These are phyloP conservation scores for Augochlora pura DNA, from an alignment of 1,140 invertebrate genomes.

Conservation along the genomic window DNA sequence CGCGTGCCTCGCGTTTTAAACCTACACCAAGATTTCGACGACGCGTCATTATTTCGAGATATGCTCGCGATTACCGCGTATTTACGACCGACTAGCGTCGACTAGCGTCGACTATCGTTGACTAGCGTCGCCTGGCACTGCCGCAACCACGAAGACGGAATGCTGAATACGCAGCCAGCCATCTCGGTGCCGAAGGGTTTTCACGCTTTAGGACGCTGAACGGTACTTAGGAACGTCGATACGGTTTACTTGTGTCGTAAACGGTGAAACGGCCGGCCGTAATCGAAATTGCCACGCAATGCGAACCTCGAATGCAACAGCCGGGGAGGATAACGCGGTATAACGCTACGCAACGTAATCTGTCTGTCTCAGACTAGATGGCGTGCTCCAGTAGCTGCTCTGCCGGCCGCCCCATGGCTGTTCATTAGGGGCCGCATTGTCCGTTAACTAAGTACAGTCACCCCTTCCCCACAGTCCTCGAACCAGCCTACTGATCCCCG, in stretches of 20 bases:
- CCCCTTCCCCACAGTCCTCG: slow-evolving; percentile 65
- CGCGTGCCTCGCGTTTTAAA: background rate
- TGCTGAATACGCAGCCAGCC: background rate
- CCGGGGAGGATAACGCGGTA: slow-evolving; percentile 50
- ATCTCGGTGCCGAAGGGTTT: slow-evolving; percentile 1
- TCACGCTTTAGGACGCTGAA: background rate
- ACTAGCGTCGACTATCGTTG: too few species aligned
- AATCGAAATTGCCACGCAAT: slow-evolving; percentile 55
- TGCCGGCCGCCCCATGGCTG: slow-evolving; percentile 77
- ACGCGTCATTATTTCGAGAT: too few species aligned
- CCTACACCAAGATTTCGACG: too few species aligned
- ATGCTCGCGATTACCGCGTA: too few species aligned
- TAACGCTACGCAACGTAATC: slow-evolving; percentile 75
- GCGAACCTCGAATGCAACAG: slow-evolving; percentile 52
- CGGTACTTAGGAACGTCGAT: slow-evolving; percentile 37
- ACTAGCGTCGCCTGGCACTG: too few species aligned
- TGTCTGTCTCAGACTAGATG: slow-evolving; percentile 74
- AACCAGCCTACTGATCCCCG: slow-evolving; percentile 63
- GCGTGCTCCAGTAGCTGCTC: slow-evolving; percentile 71
- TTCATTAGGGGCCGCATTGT: slow-evolving; percentile 81
- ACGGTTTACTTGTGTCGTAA: slow-evolving; percentile 45
- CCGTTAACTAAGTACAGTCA: slow-evolving; percentile 80
- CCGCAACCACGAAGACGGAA: too few species aligned
- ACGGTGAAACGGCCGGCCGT: slow-evolving; percentile 46
- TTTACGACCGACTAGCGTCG: background rate